phyloP scores from a whole-genome alignment of 2,113 vertebrate species.

The Poicephalus gulielmi region DNA sequence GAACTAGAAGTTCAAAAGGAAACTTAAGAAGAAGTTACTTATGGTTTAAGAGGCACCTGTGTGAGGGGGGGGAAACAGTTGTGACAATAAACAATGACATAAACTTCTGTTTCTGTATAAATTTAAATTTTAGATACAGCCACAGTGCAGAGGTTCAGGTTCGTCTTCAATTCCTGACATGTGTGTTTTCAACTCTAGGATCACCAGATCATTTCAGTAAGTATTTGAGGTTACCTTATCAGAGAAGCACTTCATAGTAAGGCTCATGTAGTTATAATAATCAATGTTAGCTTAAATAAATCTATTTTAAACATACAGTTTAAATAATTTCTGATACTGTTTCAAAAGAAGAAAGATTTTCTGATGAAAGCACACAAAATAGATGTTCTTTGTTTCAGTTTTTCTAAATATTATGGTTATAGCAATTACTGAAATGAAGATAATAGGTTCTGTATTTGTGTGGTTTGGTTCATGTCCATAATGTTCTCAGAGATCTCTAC shows the following conservation, averaged over 20 bases:
- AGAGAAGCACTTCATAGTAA: neutral
- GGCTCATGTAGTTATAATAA: neutral
- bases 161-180: slow-evolving; percentile 96
- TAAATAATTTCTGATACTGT: neutral
- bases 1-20: neutral
- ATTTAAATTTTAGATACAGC: slow-evolving; percentile 84
- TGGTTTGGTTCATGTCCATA: neutral
- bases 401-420: neutral
- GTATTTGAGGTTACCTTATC: slow-evolving; percentile 37
- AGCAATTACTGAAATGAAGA: neutral
- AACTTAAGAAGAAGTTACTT: neutral
- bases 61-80: neutral
- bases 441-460: neutral
- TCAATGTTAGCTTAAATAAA: neutral
- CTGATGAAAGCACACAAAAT: neutral
- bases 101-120: neutral
- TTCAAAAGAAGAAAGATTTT: neutral
- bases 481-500: neutral
- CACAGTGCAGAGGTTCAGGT: slow-evolving; percentile 99
- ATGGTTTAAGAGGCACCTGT: rapidly evolving
- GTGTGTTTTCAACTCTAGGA: slow-evolving; percentile 97
- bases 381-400: neutral
- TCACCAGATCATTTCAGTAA: slow-evolving; percentile 99
- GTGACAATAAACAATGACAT: neutral
- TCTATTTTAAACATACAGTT: neutral